Conservation (phyloP, 2,113 vertebrate species). For the Vulpes lagopus region DNA sequence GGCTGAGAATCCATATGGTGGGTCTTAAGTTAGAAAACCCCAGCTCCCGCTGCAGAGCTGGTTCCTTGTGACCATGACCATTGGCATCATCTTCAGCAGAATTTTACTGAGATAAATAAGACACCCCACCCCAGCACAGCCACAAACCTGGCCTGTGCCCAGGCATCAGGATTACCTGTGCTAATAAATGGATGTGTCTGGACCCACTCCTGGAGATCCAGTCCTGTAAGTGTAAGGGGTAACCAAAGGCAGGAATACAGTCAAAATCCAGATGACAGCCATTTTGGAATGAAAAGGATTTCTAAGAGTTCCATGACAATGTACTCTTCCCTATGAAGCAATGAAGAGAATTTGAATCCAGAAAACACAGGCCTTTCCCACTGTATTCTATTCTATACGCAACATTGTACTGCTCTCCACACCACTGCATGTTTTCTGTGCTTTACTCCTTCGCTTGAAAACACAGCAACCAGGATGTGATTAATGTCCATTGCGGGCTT, state of each 20-base stretch:
- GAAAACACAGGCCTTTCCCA: background rate
- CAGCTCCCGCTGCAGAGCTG: background rate
- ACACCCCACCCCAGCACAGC: background rate
- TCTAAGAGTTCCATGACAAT: background rate
- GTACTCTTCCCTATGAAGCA: background rate
- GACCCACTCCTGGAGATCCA: background rate
- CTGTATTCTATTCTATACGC: background rate
- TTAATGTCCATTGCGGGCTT: background rate
- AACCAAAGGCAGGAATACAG: background rate
- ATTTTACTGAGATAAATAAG: background rate
- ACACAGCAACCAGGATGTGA: background rate
- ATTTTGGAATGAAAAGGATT: conserved; percentile 45
- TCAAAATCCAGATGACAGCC: background rate
- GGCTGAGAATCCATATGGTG: background rate
- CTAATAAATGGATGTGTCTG: background rate
- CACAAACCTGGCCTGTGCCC: background rate
- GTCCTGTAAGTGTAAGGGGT: background rate
- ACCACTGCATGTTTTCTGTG: background rate
- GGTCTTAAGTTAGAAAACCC: background rate
- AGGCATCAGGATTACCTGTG: background rate
- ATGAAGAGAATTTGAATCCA: conserved; percentile 27
- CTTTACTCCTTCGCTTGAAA: conserved; percentile 14
- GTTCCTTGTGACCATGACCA: background rate
- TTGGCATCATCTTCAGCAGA: background rate
- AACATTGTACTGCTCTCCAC: background rate